Evolutionary conservation across 1,140 invertebrate species (phyloP).

Genomic region (Drosophila parvula): DNA sequence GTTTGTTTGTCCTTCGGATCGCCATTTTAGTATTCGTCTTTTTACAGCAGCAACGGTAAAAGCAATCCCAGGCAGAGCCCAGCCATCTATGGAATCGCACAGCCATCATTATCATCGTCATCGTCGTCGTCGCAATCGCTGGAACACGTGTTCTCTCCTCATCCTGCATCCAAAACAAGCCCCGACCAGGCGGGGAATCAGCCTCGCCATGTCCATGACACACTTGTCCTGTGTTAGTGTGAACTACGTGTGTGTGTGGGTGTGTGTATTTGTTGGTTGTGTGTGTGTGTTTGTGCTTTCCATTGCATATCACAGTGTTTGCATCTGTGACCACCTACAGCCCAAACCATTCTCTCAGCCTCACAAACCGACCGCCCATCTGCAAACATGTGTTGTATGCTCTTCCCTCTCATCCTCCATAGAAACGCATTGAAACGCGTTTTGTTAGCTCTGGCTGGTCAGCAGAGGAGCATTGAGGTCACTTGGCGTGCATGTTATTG

Average conservation of each 20-base stretch:
- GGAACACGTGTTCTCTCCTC: slow-evolving; percentile 62
- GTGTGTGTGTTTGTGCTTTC: slow-evolving; percentile 57
- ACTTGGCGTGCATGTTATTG: slow-evolving; percentile 14
- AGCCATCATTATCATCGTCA: slow-evolving; percentile 42
- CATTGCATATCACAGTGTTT: slow-evolving; percentile 78
- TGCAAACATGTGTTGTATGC: slow-evolving; percentile 41
- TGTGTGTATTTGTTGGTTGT: slow-evolving; percentile 27
- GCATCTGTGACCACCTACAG: slow-evolving; percentile 55
- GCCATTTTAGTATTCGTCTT: slow-evolving; percentile 75
- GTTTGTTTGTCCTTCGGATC: slow-evolving; percentile 79
- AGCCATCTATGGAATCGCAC: slow-evolving; percentile 41
- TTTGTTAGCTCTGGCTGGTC: slow-evolving; percentile 66
- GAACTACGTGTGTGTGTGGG: slow-evolving; percentile 31
- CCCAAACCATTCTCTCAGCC: neutral
- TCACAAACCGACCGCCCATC: slow-evolving; percentile 1
- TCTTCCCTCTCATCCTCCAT: neutral
- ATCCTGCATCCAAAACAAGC: slow-evolving; percentile 11
- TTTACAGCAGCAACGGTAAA: slow-evolving; percentile 41
- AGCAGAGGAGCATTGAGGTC: slow-evolving; percentile 50
- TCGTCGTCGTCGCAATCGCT: slow-evolving; percentile 18
- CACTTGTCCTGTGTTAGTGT: slow-evolving; percentile 53
- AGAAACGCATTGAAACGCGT: slow-evolving; percentile 70
- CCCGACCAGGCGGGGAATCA: slow-evolving; percentile 9
- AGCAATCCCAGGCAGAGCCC: slow-evolving; percentile 59
- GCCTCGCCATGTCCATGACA: slow-evolving; percentile 71